Percentiles rank a stretch among this genome's conserved stretches.
Evolutionary conservation across 2,888 invertebrate genomes (phyloP).

Genomic region (Geophilus truncorum): DNA sequence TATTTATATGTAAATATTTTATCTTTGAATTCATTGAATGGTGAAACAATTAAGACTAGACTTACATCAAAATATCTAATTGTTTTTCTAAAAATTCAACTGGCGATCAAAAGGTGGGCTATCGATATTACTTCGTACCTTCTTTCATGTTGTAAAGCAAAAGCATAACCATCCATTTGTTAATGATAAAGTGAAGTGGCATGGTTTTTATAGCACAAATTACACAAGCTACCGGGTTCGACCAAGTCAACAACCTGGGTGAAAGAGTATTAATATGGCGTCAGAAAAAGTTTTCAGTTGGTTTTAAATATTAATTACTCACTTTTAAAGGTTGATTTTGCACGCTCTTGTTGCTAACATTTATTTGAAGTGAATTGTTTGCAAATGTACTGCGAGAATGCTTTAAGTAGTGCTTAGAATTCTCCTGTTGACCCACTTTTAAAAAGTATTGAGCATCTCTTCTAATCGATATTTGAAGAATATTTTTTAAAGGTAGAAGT

Average conservation of each 20-base stretch:
- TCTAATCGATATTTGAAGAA: not conserved
- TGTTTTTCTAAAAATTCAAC: not conserved
- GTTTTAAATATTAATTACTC: not conserved
- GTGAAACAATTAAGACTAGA: not conserved
- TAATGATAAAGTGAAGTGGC: not conserved
- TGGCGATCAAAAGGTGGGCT: not conserved
- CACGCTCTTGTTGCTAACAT: not conserved
- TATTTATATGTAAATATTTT: not conserved
- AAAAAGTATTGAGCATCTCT: too few relatives aligned
- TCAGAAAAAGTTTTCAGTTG: not conserved
- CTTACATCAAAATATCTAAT: not conserved
- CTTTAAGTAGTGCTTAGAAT: too few relatives aligned
- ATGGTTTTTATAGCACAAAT: not conserved
- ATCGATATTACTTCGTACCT: not conserved
- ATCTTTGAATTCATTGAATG: not conserved
- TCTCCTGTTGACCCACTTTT: too few relatives aligned
- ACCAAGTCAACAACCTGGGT: not conserved
- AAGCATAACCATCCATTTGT: not conserved
- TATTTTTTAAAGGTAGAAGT: not conserved
- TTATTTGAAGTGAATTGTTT: too few relatives aligned
- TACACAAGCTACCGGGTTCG: not conserved
- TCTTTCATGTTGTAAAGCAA: not conserved
- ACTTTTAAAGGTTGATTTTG: not conserved
- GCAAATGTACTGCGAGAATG: too few relatives aligned
- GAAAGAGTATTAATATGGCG: not conserved